Conservation (phyloP, 2,797 vertebrate species). For the Craterocephalus amniculus region DNA sequence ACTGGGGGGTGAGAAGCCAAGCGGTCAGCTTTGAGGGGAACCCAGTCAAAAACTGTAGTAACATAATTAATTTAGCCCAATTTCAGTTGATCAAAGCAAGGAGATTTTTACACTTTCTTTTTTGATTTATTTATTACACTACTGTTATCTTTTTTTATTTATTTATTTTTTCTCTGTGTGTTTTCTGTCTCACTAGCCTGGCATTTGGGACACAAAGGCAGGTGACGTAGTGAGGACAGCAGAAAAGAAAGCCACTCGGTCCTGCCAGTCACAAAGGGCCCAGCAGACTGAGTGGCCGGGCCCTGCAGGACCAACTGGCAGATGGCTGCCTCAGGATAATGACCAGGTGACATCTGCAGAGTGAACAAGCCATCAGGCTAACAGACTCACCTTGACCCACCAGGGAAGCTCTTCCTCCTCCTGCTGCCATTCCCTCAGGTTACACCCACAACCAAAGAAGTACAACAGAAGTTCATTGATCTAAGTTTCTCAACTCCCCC, state of each 20-base stretch:
- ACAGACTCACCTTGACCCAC: conserved; percentile 74
- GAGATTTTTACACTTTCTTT: conserved; percentile 54
- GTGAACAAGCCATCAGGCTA: conserved; percentile 73
- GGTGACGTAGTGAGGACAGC: conserved; percentile 57
- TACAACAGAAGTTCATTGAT: conserved; percentile 68
- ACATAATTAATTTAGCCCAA: conserved; percentile 71
- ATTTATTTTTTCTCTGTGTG: background rate
- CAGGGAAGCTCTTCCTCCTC: conserved; percentile 58
- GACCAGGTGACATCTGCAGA: conserved; percentile 80
- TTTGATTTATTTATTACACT: conserved; percentile 32
- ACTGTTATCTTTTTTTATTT: background rate
- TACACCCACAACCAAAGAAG: conserved; percentile 57
- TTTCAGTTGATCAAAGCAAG: conserved; percentile 45
- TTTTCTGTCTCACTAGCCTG: conserved; percentile 50
- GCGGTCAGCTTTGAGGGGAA: conserved; percentile 62
- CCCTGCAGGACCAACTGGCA: conserved; percentile 75
- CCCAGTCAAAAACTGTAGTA: conserved; percentile 56
- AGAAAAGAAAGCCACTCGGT: conserved; percentile 58
- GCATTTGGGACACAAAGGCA: conserved; percentile 55
- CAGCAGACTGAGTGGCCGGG: conserved; percentile 68
- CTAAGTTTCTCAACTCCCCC: conserved; percentile 59
- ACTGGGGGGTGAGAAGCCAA: conserved; percentile 63
- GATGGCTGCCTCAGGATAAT: conserved; percentile 75
- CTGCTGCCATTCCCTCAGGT: conserved; percentile 46
- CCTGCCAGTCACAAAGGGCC: conserved; percentile 65